Evolutionary conservation across 1,140 invertebrate genomes (phyloP).

Genomic region (Copidosoma floridanum): DNA sequence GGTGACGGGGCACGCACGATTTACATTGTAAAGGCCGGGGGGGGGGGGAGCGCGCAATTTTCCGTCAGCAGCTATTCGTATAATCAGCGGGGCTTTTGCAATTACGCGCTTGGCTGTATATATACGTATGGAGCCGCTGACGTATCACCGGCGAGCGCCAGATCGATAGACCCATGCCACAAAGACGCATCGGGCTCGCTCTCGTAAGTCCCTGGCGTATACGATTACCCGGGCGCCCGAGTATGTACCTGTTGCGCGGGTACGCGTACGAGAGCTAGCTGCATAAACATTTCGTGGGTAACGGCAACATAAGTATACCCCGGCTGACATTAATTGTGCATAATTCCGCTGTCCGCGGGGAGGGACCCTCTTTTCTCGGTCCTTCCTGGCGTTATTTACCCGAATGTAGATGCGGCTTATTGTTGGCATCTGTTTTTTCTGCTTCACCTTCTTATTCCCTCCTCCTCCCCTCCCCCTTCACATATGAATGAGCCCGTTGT

Average conservation of each 20-base stretch:
- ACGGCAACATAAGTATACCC: conserved; percentile 36
- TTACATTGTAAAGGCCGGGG: conserved; percentile 19
- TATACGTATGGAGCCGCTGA: neutral
- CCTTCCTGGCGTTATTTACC: neutral
- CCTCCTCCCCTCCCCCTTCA: conserved; percentile 17
- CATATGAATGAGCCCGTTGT: conserved; percentile 32
- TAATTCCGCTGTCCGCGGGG: conserved; percentile 28
- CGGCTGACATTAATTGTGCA: conserved; percentile 40
- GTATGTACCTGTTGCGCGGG: conserved; percentile 17
- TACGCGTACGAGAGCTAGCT: conserved; percentile 14
- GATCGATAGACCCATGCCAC: conserved; percentile 12
- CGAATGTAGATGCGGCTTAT: conserved; percentile 17
- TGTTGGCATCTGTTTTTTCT: neutral
- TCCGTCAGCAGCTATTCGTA: no score
- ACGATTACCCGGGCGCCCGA: conserved; percentile 14
- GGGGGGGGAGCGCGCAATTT: neutral
- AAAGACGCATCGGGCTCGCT: neutral
- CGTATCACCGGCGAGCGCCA: conserved; percentile 5
- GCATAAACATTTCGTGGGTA: conserved; percentile 36
- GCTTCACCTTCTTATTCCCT: neutral
- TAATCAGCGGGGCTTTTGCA: conserved; percentile 11
- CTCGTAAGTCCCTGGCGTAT: conserved; percentile 26
- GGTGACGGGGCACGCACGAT: neutral
- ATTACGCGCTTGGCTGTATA: no score
- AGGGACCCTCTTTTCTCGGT: conserved; percentile 15